Evolutionary conservation across 2,888 invertebrate species (phyloP), one percentile per base, ranked within the genome.

Genomic region (Chironomus tentans): DNA sequence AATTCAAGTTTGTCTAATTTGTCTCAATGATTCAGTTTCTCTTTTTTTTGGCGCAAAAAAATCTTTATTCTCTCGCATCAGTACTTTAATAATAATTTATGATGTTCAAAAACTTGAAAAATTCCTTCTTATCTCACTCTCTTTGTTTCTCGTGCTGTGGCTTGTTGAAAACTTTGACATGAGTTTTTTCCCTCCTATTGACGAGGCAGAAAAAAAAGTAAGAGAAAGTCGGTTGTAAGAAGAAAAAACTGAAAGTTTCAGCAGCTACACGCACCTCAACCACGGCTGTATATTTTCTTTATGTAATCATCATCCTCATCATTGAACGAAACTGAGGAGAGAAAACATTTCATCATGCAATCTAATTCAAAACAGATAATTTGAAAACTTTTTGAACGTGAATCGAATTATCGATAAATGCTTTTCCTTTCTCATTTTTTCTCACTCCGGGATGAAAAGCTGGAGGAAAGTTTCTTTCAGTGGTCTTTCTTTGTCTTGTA

Each of bases 321-420:
- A 56, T 56, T 56, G 15, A 56, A 10, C 10, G 10, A 38, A 38
- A 38, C 56, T 15, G 56, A n/a, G 56, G 18, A 15, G 56, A n/a
- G 50, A 65, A 21, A 65, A 65, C 24, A 65, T 65, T 65, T 24
- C 21, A 65, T 65, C 65, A 65, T 65, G 10, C 65, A 21, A 13
- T 24, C 21, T 68, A 28, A 68, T 68, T 48, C 70, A 70, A 47
- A 70, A 46, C 28, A 72, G 72, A 72, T 72, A 72, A 72, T 72
- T 72, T 72, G 72, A 72, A 72, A 72, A 72, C 61, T 72, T 72
- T 56, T 61, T 28, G 72, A 72, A 72, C 72, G 72, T 72, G 72
- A 21, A 15, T 5, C 10, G 72, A 72, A 72, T 50, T 56, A 50
- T 61, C 46, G 62, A 72, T 38, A 5, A 48, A 22, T 65, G 65